Evolutionary conservation across 2,888 invertebrate genomes (phyloP).

Genomic region (Barypeithes pellucidus): DNA sequence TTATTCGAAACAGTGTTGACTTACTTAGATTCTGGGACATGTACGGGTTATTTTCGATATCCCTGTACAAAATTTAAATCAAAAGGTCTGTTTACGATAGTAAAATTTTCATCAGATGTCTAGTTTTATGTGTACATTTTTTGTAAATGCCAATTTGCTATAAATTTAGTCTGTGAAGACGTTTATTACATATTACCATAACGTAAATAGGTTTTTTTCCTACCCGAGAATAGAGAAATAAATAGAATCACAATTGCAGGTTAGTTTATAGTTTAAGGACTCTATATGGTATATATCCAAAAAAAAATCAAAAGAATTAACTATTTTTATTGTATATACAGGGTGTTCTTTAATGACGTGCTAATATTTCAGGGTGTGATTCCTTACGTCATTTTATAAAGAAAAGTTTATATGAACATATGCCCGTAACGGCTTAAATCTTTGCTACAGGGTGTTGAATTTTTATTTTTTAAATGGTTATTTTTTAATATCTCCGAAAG

Average conservation of each 20-base stretch:
- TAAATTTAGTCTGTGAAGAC: conserved; percentile 51
- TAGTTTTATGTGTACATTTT: conserved; percentile 54
- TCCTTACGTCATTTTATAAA: too few relatives aligned
- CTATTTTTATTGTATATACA: too few relatives aligned
- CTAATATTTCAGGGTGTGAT: too few relatives aligned
- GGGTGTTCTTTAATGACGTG: too few relatives aligned
- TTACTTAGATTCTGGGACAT: too few relatives aligned
- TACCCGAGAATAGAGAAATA: conserved; percentile 35
- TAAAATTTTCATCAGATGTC: conserved; percentile 52
- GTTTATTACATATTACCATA: conserved; percentile 55
- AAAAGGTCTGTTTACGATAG: conserved; percentile 44
- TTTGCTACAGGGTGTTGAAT: too few relatives aligned
- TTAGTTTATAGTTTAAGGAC: conserved; percentile 26
- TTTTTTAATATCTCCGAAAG: too few relatives aligned
- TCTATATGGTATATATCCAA: background rate
- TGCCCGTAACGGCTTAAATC: too few relatives aligned
- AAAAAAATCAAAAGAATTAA: background rate
- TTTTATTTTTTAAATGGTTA: too few relatives aligned
- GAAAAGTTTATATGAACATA: too few relatives aligned
- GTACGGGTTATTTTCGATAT: background rate
- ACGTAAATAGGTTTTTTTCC: conserved; percentile 52
- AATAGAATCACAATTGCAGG: conserved; percentile 41
- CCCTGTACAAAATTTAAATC: conserved; percentile 42
- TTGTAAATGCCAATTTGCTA: conserved; percentile 54
- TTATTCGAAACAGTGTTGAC: too few relatives aligned